These are phyloP conservation scores for Petromus typicus DNA, from an alignment of 2,113 vertebrate species.

Conservation along the genomic window DNA sequence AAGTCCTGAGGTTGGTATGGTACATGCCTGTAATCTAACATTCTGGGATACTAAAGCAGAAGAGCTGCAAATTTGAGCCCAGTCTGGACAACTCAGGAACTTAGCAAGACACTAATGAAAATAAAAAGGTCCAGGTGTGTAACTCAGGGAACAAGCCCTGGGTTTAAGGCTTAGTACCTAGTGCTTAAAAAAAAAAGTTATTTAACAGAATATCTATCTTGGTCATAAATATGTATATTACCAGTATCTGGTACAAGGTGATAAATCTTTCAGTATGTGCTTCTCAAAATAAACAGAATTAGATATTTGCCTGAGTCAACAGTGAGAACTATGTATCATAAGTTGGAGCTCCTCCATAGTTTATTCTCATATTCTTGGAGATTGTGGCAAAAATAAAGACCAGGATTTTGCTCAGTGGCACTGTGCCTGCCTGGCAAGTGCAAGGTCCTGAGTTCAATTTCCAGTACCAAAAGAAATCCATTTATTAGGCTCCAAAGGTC, in stretches of 20 bases:
- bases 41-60: neutral
- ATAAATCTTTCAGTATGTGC: neutral
- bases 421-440: too few species aligned
- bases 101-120: neutral
- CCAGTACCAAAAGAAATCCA: neutral
- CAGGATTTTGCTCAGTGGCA: too few species aligned
- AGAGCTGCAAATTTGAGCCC: neutral
- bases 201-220: neutral
- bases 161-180: neutral
- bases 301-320: neutral
- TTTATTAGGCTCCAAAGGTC: neutral
- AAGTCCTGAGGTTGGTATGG: neutral
- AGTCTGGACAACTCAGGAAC: neutral
- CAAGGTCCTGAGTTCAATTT: too few species aligned
- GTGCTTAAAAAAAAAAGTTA: neutral
- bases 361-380: slow-evolving; percentile 10
- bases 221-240: neutral
- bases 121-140: neutral
- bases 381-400: neutral
- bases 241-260: neutral
- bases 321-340: neutral
- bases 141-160: neutral
- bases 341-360: neutral
- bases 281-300: neutral
- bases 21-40: too few species aligned